Percentiles rank a stretch among this genome's conserved stretches.
Conservation (phyloP, 2,888 invertebrate species). For the Lasius platythorax region DNA sequence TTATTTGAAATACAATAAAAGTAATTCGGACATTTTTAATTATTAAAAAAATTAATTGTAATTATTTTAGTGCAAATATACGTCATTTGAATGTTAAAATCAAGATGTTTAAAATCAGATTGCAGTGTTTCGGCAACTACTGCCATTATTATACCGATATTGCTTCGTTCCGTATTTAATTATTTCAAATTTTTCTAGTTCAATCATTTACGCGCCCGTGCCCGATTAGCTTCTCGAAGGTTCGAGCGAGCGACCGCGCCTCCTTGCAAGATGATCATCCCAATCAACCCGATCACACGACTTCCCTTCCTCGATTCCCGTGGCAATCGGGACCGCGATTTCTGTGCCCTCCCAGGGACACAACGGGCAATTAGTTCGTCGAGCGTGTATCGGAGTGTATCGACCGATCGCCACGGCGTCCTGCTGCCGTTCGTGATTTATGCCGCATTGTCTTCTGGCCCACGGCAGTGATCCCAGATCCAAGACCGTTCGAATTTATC, state of each 20-base stretch:
- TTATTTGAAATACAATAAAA: background rate
- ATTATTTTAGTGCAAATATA: background rate
- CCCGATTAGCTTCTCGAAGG: constrained; percentile 45
- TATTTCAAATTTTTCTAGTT: constrained; percentile 28
- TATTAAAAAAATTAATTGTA: background rate
- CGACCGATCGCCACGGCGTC: constrained; percentile 77
- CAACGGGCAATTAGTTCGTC: constrained; percentile 79
- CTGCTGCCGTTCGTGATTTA: constrained; percentile 78
- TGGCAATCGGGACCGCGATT: constrained; percentile 76
- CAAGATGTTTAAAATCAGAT: background rate
- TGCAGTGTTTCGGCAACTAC: background rate
- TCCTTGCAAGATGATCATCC: constrained; percentile 70
- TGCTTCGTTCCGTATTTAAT: constrained; percentile 32
- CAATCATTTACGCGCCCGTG: constrained; percentile 30
- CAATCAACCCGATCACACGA: constrained; percentile 67
- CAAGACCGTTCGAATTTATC: constrained; percentile 71
- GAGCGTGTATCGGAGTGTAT: constrained; percentile 81
- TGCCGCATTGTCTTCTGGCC: constrained; percentile 77
- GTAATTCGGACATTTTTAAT: background rate
- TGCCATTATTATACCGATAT: constrained; percentile 22
- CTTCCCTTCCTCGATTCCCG: constrained; percentile 79
- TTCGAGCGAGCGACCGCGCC: constrained; percentile 69
- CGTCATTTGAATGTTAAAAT: background rate
- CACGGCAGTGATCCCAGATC: constrained; percentile 71
- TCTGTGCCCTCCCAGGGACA: constrained; percentile 74